A percentile compares a stretch with the other conserved stretches of the same genome.
Conservation (phyloP, 2,888 invertebrate genomes). For the Perizoma flavofasciatum region DNA sequence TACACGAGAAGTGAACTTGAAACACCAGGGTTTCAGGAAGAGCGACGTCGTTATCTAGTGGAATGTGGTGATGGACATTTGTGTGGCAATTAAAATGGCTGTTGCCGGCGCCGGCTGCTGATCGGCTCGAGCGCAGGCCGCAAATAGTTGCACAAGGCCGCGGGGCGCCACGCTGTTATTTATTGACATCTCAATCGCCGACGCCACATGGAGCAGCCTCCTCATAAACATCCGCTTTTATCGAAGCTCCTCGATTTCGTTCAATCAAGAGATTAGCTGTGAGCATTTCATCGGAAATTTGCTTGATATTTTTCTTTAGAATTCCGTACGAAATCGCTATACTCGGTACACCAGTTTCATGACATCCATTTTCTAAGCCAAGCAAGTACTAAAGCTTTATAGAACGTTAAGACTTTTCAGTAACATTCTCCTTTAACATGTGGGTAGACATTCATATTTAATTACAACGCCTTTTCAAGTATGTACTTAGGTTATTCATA, state of each 20-base stretch:
- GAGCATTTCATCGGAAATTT: constrained; percentile 16
- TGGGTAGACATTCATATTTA: constrained; percentile 30
- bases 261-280: constrained; percentile 26
- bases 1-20: constrained; percentile 15
- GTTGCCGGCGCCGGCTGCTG: constrained; percentile 42
- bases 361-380: background rate
- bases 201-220: constrained; percentile 48
- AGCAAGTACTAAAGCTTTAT: background rate
- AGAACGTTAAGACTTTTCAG: background rate
- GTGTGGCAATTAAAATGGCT: constrained; percentile 67
- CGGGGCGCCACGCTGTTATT: constrained; percentile 60
- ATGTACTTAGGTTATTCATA: constrained; percentile 40
- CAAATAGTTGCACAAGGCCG: constrained; percentile 78
- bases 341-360: background rate
- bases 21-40: constrained; percentile 45
- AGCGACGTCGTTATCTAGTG: constrained; percentile 51
- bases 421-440: background rate
- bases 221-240: constrained; percentile 55
- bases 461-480: constrained; percentile 34
- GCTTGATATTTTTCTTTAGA: constrained; percentile 16
- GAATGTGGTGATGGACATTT: constrained; percentile 71
- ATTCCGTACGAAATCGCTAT: background rate
- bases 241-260: constrained; percentile 21
- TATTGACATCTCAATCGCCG: constrained; percentile 56
- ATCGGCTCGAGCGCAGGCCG: constrained; percentile 56